These are phyloP conservation scores for Bucco capensis DNA, from an alignment of 2,113 vertebrate species.

Conservation along the genomic window DNA sequence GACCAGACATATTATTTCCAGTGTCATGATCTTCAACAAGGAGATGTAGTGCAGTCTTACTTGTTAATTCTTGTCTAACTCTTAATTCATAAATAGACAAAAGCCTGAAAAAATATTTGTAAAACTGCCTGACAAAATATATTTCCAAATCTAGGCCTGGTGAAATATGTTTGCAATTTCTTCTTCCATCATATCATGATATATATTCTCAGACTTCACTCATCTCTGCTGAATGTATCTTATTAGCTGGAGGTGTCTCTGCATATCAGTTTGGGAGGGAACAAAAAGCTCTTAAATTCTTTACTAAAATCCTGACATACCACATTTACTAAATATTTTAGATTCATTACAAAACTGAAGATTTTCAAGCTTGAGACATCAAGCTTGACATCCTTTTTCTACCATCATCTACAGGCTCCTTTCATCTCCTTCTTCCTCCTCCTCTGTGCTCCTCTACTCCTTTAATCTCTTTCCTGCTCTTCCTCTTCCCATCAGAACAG, in stretches of 20 bases:
- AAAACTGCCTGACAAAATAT: not conserved
- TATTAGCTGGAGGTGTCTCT: not conserved
- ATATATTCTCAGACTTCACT: not conserved
- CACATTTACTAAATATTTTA: not conserved
- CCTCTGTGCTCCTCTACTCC: not conserved
- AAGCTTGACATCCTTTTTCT: not conserved
- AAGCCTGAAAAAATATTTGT: not conserved
- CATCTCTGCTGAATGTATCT: not conserved
- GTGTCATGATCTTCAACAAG: not conserved
- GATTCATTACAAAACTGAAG: not conserved
- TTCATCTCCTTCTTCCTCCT: slow-evolving; percentile 12
- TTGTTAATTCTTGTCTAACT: not conserved
- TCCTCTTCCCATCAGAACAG: slow-evolving; percentile 2
- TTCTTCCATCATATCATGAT: not conserved
- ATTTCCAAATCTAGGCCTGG: not conserved
- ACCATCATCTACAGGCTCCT: not conserved
- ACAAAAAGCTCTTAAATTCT: not conserved
- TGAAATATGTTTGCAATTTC: not conserved
- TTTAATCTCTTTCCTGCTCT: slow-evolving; percentile 42
- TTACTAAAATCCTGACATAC: not conserved
- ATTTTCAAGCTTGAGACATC: not conserved
- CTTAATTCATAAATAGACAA: not conserved
- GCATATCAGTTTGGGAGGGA: not conserved
- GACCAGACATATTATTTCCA: not conserved
- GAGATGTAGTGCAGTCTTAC: not conserved